Evolutionary conservation across 2,888 invertebrate species (phyloP).

Genomic region (Lymantria dispar): DNA sequence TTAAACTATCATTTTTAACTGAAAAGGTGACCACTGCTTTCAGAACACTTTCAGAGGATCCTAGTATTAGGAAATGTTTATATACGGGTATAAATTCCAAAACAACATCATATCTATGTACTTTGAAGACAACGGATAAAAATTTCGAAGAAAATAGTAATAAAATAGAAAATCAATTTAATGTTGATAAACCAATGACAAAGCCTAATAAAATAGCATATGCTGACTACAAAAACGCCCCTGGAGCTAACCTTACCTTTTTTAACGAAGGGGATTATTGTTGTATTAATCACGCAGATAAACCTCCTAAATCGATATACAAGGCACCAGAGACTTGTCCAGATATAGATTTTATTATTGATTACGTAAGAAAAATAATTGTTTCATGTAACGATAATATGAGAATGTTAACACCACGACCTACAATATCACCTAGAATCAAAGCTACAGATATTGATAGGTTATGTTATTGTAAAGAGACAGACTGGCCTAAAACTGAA

Average conservation of each 20-base stretch:
- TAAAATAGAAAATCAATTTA: slow-evolving; percentile 55
- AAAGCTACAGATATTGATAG: slow-evolving; percentile 73
- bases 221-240: slow-evolving; percentile 69
- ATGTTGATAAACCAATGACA: slow-evolving; percentile 47
- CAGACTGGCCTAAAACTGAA: slow-evolving; percentile 60
- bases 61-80: slow-evolving; percentile 57
- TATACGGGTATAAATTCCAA: slow-evolving; percentile 73
- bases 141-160: slow-evolving; percentile 58
- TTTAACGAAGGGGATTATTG: slow-evolving; percentile 67
- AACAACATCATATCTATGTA: slow-evolving; percentile 70
- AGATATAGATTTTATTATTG: slow-evolving; percentile 63
- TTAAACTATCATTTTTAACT: slow-evolving; percentile 60
- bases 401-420: slow-evolving; percentile 72
- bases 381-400: slow-evolving; percentile 74
- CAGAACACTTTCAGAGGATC: slow-evolving; percentile 69
- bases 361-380: slow-evolving; percentile 70
- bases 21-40: slow-evolving; percentile 66
- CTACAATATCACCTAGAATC: slow-evolving; percentile 61
- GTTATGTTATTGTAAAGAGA: slow-evolving; percentile 68
- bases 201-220: slow-evolving; percentile 41
- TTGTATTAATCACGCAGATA: slow-evolving; percentile 64
- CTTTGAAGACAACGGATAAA: slow-evolving; percentile 69
- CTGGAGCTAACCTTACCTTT: slow-evolving; percentile 62
- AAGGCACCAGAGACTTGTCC: slow-evolving; percentile 67
- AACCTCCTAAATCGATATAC: slow-evolving; percentile 64